These are phyloP conservation scores for Sylvilagus bachmani DNA, from an alignment of 2,113 vertebrate genomes.

Conservation along the genomic window DNA sequence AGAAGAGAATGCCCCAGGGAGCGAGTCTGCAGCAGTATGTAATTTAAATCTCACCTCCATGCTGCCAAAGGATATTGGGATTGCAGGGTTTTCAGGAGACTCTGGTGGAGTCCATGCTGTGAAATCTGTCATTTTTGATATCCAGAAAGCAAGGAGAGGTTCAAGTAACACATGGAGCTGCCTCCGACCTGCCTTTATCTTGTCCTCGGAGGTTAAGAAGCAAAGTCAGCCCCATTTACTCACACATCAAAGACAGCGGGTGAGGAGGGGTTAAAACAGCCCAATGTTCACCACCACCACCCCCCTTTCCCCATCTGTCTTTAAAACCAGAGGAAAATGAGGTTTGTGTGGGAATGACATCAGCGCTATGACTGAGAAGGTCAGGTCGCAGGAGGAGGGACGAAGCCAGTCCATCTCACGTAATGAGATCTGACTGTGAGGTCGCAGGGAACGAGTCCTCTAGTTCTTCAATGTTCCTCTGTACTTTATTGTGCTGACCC, in stretches of 20 bases:
- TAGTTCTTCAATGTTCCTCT: constrained; percentile 32
- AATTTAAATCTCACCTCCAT: constrained; percentile 71
- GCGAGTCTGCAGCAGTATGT: constrained; percentile 10
- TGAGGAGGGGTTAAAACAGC: constrained; percentile 45
- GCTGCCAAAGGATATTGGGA: constrained; percentile 48
- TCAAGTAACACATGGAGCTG: not conserved
- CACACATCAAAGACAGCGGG: not conserved
- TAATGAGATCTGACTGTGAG: constrained; percentile 15
- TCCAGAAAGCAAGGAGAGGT: constrained; percentile 57
- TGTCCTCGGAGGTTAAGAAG: not conserved
- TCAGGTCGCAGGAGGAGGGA: constrained; percentile 20
- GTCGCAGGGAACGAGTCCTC: not conserved
- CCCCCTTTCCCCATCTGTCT: not conserved
- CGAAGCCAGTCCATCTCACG: constrained; percentile 29
- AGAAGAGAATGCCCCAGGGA: constrained; percentile 28
- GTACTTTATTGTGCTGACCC: constrained; percentile 14
- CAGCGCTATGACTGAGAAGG: constrained; percentile 37
- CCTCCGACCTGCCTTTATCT: not conserved
- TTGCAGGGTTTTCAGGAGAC: constrained; percentile 19
- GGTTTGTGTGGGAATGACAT: constrained; percentile 15
- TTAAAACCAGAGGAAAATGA: constrained; percentile 57
- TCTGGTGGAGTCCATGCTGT: not conserved
- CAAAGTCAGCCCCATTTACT: constrained; percentile 51
- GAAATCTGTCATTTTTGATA: constrained; percentile 68
- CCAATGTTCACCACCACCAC: not conserved